A percentile compares a stretch with the other conserved stretches of the same genome.
Evolutionary conservation across 2,888 invertebrate genomes (phyloP).

Genomic region (Xanthia togata): DNA sequence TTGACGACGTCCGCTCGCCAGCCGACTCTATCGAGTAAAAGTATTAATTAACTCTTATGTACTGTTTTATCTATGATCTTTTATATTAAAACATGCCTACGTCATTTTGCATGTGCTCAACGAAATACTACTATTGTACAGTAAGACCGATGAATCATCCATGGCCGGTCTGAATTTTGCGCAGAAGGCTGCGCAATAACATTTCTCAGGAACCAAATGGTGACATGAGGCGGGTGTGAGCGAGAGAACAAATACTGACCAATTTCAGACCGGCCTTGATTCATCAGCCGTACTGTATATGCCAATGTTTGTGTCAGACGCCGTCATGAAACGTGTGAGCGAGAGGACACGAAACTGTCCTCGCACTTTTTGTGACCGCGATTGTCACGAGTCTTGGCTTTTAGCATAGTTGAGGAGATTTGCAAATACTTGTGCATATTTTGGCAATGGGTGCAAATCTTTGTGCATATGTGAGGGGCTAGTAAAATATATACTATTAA

Average conservation of each 20-base stretch:
- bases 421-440: not conserved
- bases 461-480: slow-evolving; percentile 18
- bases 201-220: not conserved
- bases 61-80: slow-evolving; percentile 55
- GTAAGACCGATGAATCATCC: not conserved
- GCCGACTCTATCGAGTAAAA: slow-evolving; percentile 85
- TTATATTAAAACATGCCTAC: slow-evolving; percentile 48
- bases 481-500: slow-evolving; percentile 29
- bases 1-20: slow-evolving; percentile 97
- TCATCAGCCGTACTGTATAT: not conserved
- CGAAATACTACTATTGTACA: not conserved
- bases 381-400: not conserved
- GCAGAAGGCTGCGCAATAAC: not conserved
- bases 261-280: no score
- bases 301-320: not conserved
- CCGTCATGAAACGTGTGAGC: not conserved
- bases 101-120: slow-evolving; percentile 6
- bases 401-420: not conserved
- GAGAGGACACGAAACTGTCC: not conserved
- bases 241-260: no score
- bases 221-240: no score
- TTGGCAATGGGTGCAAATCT: not conserved
- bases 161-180: not conserved
- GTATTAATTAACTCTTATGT: slow-evolving; percentile 48
- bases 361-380: not conserved